Evolutionary conservation across 2,113 vertebrate genomes (phyloP), one percentile per base, ranked within the genome.

Genomic region (Catharus bicknelli): DNA sequence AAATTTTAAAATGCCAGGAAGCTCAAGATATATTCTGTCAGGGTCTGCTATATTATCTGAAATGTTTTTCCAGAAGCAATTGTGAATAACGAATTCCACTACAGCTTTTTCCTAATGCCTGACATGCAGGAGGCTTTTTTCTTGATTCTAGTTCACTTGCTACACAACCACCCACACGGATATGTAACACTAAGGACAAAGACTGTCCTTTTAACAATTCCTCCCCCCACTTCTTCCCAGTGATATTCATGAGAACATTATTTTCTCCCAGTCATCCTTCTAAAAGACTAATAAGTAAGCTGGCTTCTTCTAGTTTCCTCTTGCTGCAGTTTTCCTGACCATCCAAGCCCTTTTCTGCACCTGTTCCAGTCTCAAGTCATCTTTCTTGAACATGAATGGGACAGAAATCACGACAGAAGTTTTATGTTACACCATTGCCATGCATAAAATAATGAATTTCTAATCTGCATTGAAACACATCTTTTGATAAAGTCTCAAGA

Each of bases 341-440:
- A 64, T 73, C 6, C 42, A 53, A 43, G n/a, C 5, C 5, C 30
- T 70, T 16, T 94, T 32, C 59, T 83, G 32, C 30, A 86, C 16
- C 45, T 86, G 27, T 45, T 77, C n/a, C 68, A 45, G 26, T 27
- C 42, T 68, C 30, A 38, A 79, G 16, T 38, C 22, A 42, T 15
- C n/a, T 61, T 76, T 45, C 30, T 27, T 74, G 42, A 83, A 45
- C 14, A n/a, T 0, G 2, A 88, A 76, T 22, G 10, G 8, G 12
- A 63, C 13, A 29, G 29, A 75, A 85, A 9, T 6, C 19, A n/a
- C 9, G 7, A 6, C 0, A 18, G 3, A 17, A 85, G 20, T 26
- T 79, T 72, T 67, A 83, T 3, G 3, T 64, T 76, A 77, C 29
- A 72, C 10, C 21, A 51, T 0, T 69, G 54, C 8, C 16, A 66